phyloP scores from a whole-genome alignment of 2,797 vertebrate species.

The Craterocephalus amniculus region DNA sequence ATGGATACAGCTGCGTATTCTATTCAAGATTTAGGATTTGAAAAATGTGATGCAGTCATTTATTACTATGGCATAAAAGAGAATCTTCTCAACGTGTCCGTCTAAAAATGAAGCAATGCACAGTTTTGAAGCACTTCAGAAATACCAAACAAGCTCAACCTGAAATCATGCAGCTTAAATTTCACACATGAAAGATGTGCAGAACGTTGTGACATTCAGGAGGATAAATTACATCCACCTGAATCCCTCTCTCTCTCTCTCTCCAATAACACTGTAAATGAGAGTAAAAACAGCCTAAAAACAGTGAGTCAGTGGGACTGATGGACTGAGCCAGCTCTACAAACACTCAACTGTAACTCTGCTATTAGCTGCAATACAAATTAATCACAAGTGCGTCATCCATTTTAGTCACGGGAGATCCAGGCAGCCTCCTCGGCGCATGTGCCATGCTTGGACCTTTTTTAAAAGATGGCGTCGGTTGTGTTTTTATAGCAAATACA shows the following conservation, averaged over 20 bases:
- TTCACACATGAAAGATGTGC: background rate
- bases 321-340: background rate
- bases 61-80: background rate
- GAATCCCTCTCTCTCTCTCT: background rate
- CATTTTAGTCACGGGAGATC: background rate
- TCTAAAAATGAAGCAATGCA: background rate
- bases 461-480: constrained; percentile 7
- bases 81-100: background rate
- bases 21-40: background rate
- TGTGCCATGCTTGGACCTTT: background rate
- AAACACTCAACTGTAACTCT: background rate
- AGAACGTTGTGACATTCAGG: background rate
- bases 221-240: background rate
- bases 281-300: background rate
- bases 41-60: background rate
- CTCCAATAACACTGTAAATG: background rate
- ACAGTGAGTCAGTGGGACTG: background rate
- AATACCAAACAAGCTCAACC: background rate
- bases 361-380: background rate
- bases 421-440: background rate
- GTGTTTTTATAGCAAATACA: constrained; percentile 29
- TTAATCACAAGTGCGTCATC: background rate
- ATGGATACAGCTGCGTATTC: background rate
- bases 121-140: background rate
- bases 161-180: background rate